These are phyloP conservation scores for Euura saliciscinereae DNA, from an alignment of 1,140 invertebrate genomes.

Conservation along the genomic window DNA sequence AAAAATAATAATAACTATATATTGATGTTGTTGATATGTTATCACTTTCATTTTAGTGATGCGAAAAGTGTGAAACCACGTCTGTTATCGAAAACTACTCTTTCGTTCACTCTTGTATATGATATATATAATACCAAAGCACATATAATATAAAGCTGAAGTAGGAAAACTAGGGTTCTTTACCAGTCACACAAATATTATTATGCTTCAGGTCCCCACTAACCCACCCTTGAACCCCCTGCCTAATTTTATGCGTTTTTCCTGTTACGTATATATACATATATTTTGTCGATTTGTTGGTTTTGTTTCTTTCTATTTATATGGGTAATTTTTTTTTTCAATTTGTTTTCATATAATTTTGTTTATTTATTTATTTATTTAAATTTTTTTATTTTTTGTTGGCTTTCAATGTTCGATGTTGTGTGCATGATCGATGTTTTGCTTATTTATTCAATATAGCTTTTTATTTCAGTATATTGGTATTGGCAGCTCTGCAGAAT, in stretches of 20 bases:
- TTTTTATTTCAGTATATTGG: not conserved
- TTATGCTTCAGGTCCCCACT: constrained; percentile 39
- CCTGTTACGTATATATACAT: not conserved
- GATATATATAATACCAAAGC: not conserved
- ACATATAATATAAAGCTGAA: not conserved
- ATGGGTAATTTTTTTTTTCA: constrained; percentile 8
- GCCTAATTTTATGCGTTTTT: constrained; percentile 9
- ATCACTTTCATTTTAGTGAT: not conserved
- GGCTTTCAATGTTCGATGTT: constrained; percentile 45
- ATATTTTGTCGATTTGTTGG: constrained; percentile 18
- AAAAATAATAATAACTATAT: not conserved
- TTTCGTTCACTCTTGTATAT: no score
- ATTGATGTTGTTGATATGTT: no score
- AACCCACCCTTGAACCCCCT: constrained; percentile 26
- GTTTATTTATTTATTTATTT: constrained; percentile 19
- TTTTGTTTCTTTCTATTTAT: constrained; percentile 14
- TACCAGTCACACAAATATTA: constrained; percentile 3
- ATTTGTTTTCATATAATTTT: constrained; percentile 18
- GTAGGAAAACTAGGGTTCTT: constrained; percentile 5
- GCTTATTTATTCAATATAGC: not conserved
- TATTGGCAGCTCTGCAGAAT: no score
- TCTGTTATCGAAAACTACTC: not conserved
- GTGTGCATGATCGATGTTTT: constrained; percentile 36
- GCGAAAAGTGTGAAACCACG: not conserved
- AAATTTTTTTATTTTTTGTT: constrained; percentile 27